Conservation (phyloP, 2,888 invertebrate species). For the Mythimna impura region DNA sequence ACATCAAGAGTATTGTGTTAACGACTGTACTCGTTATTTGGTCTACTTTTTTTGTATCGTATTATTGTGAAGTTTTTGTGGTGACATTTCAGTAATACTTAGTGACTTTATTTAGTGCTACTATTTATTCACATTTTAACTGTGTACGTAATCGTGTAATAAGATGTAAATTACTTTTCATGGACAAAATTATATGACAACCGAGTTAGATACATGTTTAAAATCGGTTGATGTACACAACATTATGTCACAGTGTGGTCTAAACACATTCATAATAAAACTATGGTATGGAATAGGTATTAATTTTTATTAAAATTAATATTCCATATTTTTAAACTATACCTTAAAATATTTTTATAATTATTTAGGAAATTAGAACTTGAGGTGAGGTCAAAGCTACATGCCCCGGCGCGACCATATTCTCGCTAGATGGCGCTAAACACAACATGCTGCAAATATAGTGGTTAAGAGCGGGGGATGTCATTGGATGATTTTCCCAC, state of each 20-base stretch:
- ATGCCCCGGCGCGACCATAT: too few relatives aligned
- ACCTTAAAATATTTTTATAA: too few relatives aligned
- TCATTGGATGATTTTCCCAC: too few relatives aligned
- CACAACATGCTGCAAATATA: too few relatives aligned
- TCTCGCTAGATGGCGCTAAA: too few relatives aligned
- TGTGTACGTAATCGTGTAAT: conserved; percentile 7
- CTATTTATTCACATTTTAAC: conserved; percentile 7
- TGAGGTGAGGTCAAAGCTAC: too few relatives aligned
- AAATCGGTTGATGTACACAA: not conserved
- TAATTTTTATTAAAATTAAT: too few relatives aligned
- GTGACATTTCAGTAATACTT: conserved; percentile 33
- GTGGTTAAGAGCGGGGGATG: too few relatives aligned
- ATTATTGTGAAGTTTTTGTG: conserved; percentile 35
- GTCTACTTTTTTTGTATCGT: conserved; percentile 35
- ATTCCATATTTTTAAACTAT: too few relatives aligned
- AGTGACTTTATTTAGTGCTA: conserved; percentile 13
- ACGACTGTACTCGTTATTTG: conserved; percentile 36
- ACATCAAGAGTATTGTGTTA: conserved; percentile 19
- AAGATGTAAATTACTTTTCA: not conserved
- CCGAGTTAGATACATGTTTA: not conserved
- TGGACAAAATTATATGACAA: not conserved
- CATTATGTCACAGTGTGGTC: not conserved
- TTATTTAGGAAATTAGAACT: too few relatives aligned
- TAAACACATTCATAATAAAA: not conserved
- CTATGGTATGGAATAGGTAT: too few relatives aligned